These are phyloP conservation scores for Eublepharis macularius DNA, from an alignment of 2,113 vertebrate genomes.

Conservation along the genomic window DNA sequence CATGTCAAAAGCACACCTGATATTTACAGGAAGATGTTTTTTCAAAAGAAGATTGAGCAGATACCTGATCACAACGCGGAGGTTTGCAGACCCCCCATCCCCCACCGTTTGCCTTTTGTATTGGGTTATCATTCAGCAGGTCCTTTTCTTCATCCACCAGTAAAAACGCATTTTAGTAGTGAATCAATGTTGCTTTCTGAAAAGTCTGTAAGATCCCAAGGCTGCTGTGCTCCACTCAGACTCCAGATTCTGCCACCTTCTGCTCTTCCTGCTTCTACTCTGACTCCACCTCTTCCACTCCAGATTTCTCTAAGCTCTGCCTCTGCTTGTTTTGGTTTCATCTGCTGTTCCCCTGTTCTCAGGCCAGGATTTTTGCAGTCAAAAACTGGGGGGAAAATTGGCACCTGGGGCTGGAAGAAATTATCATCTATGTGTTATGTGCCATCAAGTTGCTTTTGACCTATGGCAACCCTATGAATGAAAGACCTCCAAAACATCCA, in stretches of 20 bases:
- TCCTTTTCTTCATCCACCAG: background rate
- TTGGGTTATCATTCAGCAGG: background rate
- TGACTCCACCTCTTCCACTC: background rate
- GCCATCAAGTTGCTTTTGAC: too few relatives aligned
- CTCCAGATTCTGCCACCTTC: background rate
- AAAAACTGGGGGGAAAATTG: too few relatives aligned
- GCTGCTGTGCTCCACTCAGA: too few relatives aligned
- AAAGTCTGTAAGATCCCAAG: background rate
- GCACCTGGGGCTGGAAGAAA: too few relatives aligned
- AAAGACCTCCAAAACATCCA: too few relatives aligned
- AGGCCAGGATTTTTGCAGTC: too few relatives aligned
- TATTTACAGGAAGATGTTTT: background rate
- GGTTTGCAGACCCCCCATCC: background rate
- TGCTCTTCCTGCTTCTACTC: background rate
- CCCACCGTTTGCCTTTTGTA: too few relatives aligned
- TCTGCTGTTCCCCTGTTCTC: background rate
- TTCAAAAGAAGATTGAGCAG: background rate
- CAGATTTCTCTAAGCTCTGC: background rate
- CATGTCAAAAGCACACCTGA: background rate
- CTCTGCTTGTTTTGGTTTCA: background rate
- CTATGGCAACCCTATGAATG: too few relatives aligned
- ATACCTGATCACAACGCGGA: background rate
- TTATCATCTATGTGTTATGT: too few relatives aligned
- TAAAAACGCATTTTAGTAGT: background rate
- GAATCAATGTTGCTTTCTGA: background rate